Percentiles rank a stretch among this genome's conserved stretches.
These are phyloP conservation scores for Strigamia maritima DNA, from an alignment of 2,888 invertebrate genomes.

Conservation along the genomic window DNA sequence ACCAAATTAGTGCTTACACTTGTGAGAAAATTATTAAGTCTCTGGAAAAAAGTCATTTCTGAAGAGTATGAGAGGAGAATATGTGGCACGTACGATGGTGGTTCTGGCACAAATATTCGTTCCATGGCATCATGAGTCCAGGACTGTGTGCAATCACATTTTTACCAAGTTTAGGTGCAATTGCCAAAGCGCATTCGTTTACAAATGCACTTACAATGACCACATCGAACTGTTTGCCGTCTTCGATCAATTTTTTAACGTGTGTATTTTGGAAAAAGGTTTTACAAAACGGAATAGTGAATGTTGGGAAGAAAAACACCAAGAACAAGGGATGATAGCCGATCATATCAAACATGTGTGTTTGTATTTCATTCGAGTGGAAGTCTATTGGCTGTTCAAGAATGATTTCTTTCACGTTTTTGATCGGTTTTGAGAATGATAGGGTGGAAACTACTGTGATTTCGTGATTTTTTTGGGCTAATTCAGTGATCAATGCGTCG, in stretches of 20 bases:
- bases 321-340: too few species aligned
- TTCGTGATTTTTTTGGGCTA: neutral
- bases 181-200: constrained; percentile 24
- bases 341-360: too few species aligned
- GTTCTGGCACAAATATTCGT: neutral
- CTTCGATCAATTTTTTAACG: neutral
- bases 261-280: neutral
- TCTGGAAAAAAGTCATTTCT: constrained; percentile 4
- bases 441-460: neutral
- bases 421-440: neutral
- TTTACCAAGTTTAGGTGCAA: neutral
- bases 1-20: neutral
- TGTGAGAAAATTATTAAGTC: neutral
- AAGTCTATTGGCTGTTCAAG: too few species aligned
- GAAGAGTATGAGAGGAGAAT: neutral
- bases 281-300: neutral
- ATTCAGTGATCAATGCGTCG: neutral
- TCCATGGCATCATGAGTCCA: neutral
- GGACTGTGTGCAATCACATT: neutral
- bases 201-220: neutral
- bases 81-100: neutral
- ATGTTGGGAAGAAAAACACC: too few species aligned
- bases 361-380: too few species aligned
- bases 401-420: neutral
- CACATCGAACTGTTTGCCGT: constrained; percentile 10